Evolutionary conservation across 2,797 vertebrate genomes (phyloP), one percentile per base, ranked within the genome.

Genomic region (Epinephelus awoara): DNA sequence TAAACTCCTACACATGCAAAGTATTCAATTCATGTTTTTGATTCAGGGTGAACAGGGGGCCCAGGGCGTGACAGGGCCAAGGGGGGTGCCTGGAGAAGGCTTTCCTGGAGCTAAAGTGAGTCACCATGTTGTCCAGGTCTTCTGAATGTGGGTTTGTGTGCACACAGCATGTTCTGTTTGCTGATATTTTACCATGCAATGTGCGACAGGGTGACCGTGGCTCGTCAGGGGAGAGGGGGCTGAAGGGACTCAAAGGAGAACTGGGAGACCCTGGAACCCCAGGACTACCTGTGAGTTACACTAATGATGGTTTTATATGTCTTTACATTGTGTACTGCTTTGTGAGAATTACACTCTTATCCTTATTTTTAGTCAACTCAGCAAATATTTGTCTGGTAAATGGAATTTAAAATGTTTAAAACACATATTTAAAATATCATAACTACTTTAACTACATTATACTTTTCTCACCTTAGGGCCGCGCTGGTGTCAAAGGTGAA

Each of bases 51-150:
- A 97, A 75, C 96, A 95, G 79, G 97, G 97, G 66, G 27, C 91
- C 80, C 97, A 96, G 90, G 97, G 97, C 13, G 92, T 97, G 81
- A 88, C 92, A 2, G 97, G 97, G 66, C 96, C 96, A 10, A 94
- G 97, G 77, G 97, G 97, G 0, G 72, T 89, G 14, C 87, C 96
- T 50, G 97, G 97, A 71, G 97, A 98, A 77, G 97, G 97, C 42
- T 92, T 97, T 68, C 90, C 95, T 50, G 97, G 97, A 85, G 84
- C 95, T 63, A 98, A 98, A 95, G 97, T 98, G 82, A 85, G 93
- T 80, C 38, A 18, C 14, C 2, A 1, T 49, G 27, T 38, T 49
- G 14, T 46, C 2, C 13, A 17, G 10, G 21, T 50, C 14, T 13
- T n/a, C 23, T 34, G 0, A 27, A 21, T 54, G 47, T 42, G 11